Base-by-base conservation (phyloP, 2,113 vertebrate genomes). In the Speoplatyrhinus poulsoni region DNA sequence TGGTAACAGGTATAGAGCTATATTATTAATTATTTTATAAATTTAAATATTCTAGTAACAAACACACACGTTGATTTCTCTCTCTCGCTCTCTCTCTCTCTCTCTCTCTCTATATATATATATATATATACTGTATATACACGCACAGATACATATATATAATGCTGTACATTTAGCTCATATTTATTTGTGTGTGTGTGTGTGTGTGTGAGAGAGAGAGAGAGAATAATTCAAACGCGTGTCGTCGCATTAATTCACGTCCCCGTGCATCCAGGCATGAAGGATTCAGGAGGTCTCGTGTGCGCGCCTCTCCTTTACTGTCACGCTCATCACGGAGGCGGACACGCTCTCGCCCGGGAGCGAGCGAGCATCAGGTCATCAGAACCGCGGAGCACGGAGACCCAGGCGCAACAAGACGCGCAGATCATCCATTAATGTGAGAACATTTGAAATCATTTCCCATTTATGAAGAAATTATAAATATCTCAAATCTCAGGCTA, bases 331-430 rank as follows among this genome's bases (percentile, higher is more conserved):
- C 64, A 77, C 90, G 68, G 59, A 85, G 76, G 75, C 87, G 80
- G 65, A 81, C 81, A 82, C 85, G 79, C 89, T 90, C 92, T 90
- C 91, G 91, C 91, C 89, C 91, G 89, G 75, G 79, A 84, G 81
- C 83, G 71, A 80, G 57, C 73, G 84, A 87, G 90, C 90, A 81
- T 89, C 90, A 88, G 88, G 89, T 92, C 92, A 89, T 79, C 83
- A 72, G 57, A 71, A 67, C 74, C 73, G 74, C 67, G 73, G 26
- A 70, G 71, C 66, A 75, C 69, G 47, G 54, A 12, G 55, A 69
- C 10, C 56, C 6, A 58, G 26, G 12, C 9, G 56, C 8, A 11
- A 32, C 17, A 19, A 53, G 26, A 11, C 26, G 5, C 56, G 12
- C 17, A 19, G 5, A 56, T 8, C 15, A n/a, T n/a, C 19, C 15